Conservation (phyloP, 2,888 invertebrate species). For the Spodoptera exigua region DNA sequence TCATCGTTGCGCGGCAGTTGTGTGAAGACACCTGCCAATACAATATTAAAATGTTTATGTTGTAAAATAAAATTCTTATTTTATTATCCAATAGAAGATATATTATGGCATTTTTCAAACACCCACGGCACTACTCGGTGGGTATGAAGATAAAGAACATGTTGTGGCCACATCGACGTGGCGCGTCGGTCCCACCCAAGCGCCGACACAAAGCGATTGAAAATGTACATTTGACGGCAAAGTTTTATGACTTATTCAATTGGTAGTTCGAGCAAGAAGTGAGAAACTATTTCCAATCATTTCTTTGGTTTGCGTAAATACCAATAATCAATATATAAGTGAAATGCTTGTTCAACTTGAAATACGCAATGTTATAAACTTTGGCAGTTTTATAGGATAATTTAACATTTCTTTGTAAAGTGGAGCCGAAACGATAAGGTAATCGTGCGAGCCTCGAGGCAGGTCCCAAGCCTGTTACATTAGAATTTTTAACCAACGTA, state of each 20-base stretch:
- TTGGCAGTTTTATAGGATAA: slow-evolving; percentile 35
- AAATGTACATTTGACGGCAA: slow-evolving; percentile 59
- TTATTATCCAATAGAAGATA: slow-evolving; percentile 45
- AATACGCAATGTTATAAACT: slow-evolving; percentile 29
- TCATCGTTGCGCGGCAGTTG: slow-evolving; percentile 1
- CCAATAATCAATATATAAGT: slow-evolving; percentile 29
- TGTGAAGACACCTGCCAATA: slow-evolving; percentile 10
- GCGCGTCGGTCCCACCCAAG: slow-evolving; percentile 56
- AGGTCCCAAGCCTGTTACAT: slow-evolving; percentile 38
- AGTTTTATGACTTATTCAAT: slow-evolving; percentile 68
- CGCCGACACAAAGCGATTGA: slow-evolving; percentile 59
- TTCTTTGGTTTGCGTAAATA: slow-evolving; percentile 38
- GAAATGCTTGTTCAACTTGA: slow-evolving; percentile 9
- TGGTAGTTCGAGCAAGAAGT: slow-evolving; percentile 53
- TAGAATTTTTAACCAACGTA: slow-evolving; percentile 54
- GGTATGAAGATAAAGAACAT: slow-evolving; percentile 56
- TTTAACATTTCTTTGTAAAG: slow-evolving; percentile 42
- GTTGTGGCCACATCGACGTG: slow-evolving; percentile 31
- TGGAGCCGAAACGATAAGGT: slow-evolving; percentile 33
- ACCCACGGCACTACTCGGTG: slow-evolving; percentile 49
- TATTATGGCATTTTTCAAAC: slow-evolving; percentile 46
- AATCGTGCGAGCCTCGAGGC: slow-evolving; percentile 44
- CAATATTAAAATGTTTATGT: slow-evolving; percentile 23
- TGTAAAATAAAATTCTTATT: slow-evolving; percentile 36
- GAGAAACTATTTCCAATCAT: slow-evolving; percentile 50